Base-by-base conservation (phyloP, 2,113 vertebrate genomes). In the Gila orcuttii region DNA sequence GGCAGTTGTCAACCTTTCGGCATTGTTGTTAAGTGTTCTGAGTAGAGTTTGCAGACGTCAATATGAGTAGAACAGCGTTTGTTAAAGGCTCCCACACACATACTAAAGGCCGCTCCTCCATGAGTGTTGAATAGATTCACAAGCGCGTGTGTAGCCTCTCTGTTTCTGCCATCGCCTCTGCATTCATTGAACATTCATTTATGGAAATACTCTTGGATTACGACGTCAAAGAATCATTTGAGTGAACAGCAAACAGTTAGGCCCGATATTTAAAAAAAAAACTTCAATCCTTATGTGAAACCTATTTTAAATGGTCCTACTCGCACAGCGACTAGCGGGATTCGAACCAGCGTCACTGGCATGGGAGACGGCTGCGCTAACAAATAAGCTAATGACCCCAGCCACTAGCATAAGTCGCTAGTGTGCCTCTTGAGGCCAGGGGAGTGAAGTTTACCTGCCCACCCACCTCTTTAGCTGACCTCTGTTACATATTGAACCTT, bases 161-260 rank as follows among this genome's bases (percentile, higher is more conserved):
- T 83, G 81, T 83, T 57, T 83, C 81, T 42, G 62, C 62, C 47
- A 8, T 47, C 25, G 62, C 45, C 79, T 82, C 33, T 23, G 23
- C 21, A 59, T 21, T 39, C 21, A 83, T 39, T 83, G 5, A 39
- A 42, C 31, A 57, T 83, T 83, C 81, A 83, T 73, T 71, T 71
- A 83, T 83, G 50, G 81, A 83, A 71, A 83, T n/a, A 9, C 31
- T 33, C 10, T 73, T 73, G 25, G 12, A 57, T 83, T 71, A 83
- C 28, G 66, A 83, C 28, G 66, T 83, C 81, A 83, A 52, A 83
- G 17, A 33, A 39, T 39, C 33, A 36, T 79, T 79, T 79, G 33
- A 79, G 52, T 39, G 76, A 47, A 28, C 21, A 52, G 47, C 47
- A 28, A 33, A 77, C 45, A 47, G 47, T 76, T 47, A 28, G n/a